Evolutionary conservation across 2,888 invertebrate species (phyloP), one percentile per base, ranked within the genome.

Genomic region (Prosapia bicincta): DNA sequence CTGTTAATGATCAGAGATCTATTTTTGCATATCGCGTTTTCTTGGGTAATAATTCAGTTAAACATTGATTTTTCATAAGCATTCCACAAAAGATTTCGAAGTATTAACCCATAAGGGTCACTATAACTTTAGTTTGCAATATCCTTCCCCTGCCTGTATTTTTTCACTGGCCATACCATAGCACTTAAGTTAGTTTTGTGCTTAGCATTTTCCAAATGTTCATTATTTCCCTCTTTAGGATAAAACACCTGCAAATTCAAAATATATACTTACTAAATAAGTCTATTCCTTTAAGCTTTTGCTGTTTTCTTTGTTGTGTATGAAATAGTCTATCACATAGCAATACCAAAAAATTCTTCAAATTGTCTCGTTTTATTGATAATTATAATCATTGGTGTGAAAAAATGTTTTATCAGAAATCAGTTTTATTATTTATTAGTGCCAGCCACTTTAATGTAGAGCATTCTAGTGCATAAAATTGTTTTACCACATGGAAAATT

Each of bases 321-420:
- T 32, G 43, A 68, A 23, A 68, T 73, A n/a, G 73, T 26, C 25
- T 66, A 13, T 67, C 43, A n/a, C 43, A 68, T n/a, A 72, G 72
- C 72, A 68, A 68, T 66, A 73, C 73, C 73, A 68, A 73, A 73
- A 68, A 20, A 9, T 13, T 38, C 2, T 38, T 38, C 13, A 1
- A 72, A 32, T 73, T 73, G 2, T 15, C 13, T 73, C 5, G 23
- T 38, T 71, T 66, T 66, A 66, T 24, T 66, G 10, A 66, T 66
- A 24, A 26, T 66, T 66, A 25, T 32, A 26, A 26, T 13, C 30
- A 26, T 73, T 68, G 38, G 26, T 68, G 43, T 73, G 23, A 68
- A 73, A 28, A 26, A 26, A 68, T 28, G 67, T 73, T 38, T 38
- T 38, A 38, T 38, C 38, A 13, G 38, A 38, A 38, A 38, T 7